phyloP scores from a whole-genome alignment of 2,888 invertebrate genomes.

The Platycheirus rosarum region DNA sequence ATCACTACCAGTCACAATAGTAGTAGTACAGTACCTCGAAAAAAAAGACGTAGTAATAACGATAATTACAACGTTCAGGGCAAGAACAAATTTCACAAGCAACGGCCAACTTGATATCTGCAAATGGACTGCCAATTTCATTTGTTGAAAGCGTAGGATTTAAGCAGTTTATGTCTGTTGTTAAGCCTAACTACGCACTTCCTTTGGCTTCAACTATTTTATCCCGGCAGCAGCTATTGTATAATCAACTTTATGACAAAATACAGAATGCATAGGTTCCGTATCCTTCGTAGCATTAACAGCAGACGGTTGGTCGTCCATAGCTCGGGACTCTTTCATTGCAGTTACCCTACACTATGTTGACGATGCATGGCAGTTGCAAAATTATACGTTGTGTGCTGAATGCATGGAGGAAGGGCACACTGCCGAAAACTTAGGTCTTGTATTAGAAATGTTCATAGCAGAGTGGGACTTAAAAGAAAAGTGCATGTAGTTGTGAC shows the following conservation, averaged over 20 bases:
- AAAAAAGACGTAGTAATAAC: constrained; percentile 20
- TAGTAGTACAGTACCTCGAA: constrained; percentile 2
- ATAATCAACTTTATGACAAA: background rate
- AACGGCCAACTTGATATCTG: background rate
- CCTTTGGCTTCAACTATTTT: background rate
- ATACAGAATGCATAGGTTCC: constrained; percentile 2
- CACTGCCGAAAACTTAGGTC: constrained; percentile 5
- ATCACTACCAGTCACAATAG: too few relatives aligned
- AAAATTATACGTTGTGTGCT: background rate
- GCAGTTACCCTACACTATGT: background rate
- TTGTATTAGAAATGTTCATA: constrained; percentile 5
- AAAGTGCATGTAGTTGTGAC: too few relatives aligned
- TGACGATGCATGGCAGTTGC: background rate
- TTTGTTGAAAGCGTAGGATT: constrained; percentile 21
- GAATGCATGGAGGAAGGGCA: background rate
- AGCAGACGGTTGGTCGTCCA: constrained; percentile 24
- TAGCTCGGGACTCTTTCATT: constrained; percentile 10
- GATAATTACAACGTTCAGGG: constrained; percentile 5
- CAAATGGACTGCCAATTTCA: constrained; percentile 20
- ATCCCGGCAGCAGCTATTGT: background rate
- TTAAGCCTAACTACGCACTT: constrained; percentile 12
- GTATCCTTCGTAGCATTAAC: background rate
- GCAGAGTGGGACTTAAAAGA: constrained; percentile 5
- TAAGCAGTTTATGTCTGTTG: constrained; percentile 21
- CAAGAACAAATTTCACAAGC: constrained; percentile 17